A percentile compares a stretch with the other conserved stretches of the same genome.
These are phyloP conservation scores for Archocentrus centrarchus DNA, from an alignment of 2,113 vertebrate genomes.

Conservation along the genomic window DNA sequence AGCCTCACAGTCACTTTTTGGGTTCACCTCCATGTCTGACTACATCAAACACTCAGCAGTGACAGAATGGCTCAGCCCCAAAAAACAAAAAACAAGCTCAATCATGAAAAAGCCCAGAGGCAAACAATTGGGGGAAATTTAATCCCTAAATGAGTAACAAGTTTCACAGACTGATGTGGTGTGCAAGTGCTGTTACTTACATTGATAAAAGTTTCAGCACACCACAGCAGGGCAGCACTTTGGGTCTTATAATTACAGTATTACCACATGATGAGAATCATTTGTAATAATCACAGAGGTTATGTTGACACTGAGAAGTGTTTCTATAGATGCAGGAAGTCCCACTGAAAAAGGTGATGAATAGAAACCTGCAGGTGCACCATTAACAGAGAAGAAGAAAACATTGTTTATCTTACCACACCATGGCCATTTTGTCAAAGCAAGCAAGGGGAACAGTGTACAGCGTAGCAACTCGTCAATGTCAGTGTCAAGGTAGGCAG, in stretches of 20 bases:
- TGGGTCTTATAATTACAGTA: slow-evolving; percentile 57
- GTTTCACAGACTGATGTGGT: slow-evolving; percentile 26
- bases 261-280: slow-evolving; percentile 71
- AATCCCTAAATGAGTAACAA: slow-evolving; percentile 46
- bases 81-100: background rate
- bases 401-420: background rate
- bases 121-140: slow-evolving; percentile 10
- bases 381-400: background rate
- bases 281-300: slow-evolving; percentile 58
- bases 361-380: slow-evolving; percentile 62
- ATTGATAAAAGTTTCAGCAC: slow-evolving; percentile 24
- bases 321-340: slow-evolving; percentile 9
- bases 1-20: slow-evolving; percentile 53
- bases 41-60: slow-evolving; percentile 39
- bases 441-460: background rate
- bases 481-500: background rate
- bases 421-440: background rate
- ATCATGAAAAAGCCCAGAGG: slow-evolving; percentile 20
- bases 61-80: slow-evolving; percentile 32
- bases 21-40: slow-evolving; percentile 55
- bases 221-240: slow-evolving; percentile 26
- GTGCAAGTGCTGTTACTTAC: slow-evolving; percentile 40
- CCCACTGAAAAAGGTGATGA: slow-evolving; percentile 54
- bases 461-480: background rate
- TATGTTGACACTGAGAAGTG: slow-evolving; percentile 37